Base-by-base conservation (phyloP, 2,888 invertebrate species). In the Merodon equestris region DNA sequence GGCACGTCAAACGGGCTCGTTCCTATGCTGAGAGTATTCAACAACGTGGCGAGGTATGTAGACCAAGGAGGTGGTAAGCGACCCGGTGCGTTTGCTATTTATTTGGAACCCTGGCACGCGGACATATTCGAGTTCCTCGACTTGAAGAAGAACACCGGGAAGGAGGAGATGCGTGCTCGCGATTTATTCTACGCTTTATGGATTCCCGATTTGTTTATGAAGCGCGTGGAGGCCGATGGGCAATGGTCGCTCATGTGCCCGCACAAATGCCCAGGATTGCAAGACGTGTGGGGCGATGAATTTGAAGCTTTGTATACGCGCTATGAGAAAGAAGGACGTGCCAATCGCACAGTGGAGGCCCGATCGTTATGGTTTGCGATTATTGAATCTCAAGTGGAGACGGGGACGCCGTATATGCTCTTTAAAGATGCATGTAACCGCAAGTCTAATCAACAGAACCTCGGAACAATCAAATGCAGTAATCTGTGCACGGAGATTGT, bases 191-290 rank as follows among this genome's bases (percentile, higher is more conserved):
- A 97, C 88, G 99, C 96, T 0, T 88, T 99, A 27, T 99, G 99
- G 99, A 96, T 99, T 83, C 97, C 99, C 0, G 99, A 99, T 90
- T 91, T 99, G 68, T 99, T 99, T 88, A 99, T 99, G 99, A 93
- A 94, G 87, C 92, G 99, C 56, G 96, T 97, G 0, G 94, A 97
- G 87, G 90, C 91, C 1, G 92, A 98, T 88, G 93, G 90, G 77
- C 91, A 92, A 57, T 99, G 99, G 99, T 95, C 96, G 58, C 90
- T 99, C 14, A 98, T 99, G 98, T 99, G 99, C 86, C 99, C 99
- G 0, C 93, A 96, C 86, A 94, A 96, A 86, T 94, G 94, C 83
- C 98, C 97, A 0, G 97, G 97, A 0, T 91, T 99, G 3, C 90
- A 93, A 0, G 98, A 99, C 83, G 93, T 94, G 83, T 99, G 97